Conservation (phyloP, 2,888 invertebrate genomes). For the Netelia virgata region DNA sequence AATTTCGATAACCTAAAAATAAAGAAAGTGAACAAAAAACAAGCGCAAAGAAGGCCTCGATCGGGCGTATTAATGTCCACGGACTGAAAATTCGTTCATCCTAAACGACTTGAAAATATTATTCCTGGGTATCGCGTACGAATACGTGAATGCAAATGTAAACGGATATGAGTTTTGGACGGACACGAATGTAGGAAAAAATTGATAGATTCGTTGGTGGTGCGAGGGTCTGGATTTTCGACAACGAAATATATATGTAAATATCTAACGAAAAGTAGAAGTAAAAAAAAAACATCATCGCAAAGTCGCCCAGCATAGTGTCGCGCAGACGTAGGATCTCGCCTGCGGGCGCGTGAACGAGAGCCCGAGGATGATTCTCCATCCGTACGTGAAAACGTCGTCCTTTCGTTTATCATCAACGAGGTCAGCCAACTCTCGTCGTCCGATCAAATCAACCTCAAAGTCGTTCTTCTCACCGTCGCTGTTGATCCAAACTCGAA, state of each 20-base stretch:
- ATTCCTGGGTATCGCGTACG: too few relatives aligned
- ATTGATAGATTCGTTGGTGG: too few relatives aligned
- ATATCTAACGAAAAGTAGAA: background rate
- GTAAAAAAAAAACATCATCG: background rate
- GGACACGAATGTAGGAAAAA: too few relatives aligned
- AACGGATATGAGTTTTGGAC: too few relatives aligned
- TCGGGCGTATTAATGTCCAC: background rate
- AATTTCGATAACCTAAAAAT: background rate
- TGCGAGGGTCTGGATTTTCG: too few relatives aligned
- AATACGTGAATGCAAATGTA: too few relatives aligned
- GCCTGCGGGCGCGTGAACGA: slow-evolving; percentile 40
- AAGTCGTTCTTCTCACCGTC: background rate
- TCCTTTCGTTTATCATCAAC: slow-evolving; percentile 13
- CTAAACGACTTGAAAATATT: background rate
- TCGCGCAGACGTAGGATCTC: slow-evolving; percentile 16
- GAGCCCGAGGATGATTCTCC: slow-evolving; percentile 51
- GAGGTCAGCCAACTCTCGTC: slow-evolving; percentile 16
- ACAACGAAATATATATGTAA: background rate
- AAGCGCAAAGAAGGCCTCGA: background rate
- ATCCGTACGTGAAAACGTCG: slow-evolving; percentile 8
- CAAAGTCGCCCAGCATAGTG: background rate
- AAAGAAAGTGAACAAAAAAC: background rate
- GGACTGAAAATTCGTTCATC: background rate
- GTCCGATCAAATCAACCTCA: background rate
- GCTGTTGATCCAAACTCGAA: background rate